These are phyloP conservation scores for Oreochromis spilurus DNA, from an alignment of 2,113 vertebrate species.

Conservation along the genomic window DNA sequence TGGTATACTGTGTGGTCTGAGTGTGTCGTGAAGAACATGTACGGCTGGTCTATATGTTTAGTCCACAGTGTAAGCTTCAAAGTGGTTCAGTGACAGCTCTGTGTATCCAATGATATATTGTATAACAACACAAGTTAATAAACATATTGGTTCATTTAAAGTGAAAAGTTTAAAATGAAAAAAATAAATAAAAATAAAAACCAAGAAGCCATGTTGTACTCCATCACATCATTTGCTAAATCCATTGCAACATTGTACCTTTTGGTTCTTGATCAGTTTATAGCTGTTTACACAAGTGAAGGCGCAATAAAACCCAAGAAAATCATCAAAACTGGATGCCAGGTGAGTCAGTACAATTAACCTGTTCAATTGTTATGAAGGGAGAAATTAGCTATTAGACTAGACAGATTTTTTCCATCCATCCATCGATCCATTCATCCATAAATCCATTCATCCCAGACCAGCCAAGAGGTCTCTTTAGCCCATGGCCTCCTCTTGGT, in stretches of 20 bases:
- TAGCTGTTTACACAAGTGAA: rapidly evolving
- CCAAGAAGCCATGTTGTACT: rapidly evolving
- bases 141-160: not conserved
- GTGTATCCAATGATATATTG: not conserved
- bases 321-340: not conserved
- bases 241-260: not conserved
- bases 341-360: not conserved
- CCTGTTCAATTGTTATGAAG: not conserved
- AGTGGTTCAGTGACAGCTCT: not conserved
- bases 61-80: not conserved
- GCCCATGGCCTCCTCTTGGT: rapidly evolving
- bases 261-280: not conserved
- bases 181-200: not conserved
- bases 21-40: not conserved
- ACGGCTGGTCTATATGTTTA: rapidly evolving
- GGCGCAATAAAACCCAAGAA: rapidly evolving
- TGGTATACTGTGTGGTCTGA: rapidly evolving
- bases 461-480: not conserved
- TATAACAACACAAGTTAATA: not conserved
- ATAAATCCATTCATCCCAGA: not conserved
- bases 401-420: not conserved
- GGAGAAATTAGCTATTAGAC: not conserved
- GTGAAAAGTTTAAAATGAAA: not conserved
- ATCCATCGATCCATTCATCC: not conserved
- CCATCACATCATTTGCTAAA: not conserved